Percentiles rank a stretch among this genome's conserved stretches.
These are phyloP conservation scores for Sylvietta virens DNA, from an alignment of 2,113 vertebrate species.

Conservation along the genomic window DNA sequence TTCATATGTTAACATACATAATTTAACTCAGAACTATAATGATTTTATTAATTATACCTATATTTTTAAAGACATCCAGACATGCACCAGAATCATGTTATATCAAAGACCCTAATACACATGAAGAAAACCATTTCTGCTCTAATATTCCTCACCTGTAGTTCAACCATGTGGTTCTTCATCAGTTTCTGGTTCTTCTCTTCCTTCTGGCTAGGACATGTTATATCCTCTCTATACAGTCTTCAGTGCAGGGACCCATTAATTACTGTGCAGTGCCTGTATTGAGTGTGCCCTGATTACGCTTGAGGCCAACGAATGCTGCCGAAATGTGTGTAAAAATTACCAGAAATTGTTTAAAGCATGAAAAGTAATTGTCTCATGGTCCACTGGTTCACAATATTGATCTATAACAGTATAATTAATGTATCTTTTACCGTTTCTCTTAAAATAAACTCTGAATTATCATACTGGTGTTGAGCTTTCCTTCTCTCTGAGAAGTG, in stretches of 20 bases:
- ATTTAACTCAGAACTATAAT: not conserved
- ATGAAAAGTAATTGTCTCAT: not conserved
- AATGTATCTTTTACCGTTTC: not conserved
- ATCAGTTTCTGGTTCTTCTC: not conserved
- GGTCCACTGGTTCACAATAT: not conserved
- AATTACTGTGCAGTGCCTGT: not conserved
- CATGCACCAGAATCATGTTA: not conserved
- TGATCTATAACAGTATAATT: not conserved
- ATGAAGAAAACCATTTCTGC: not conserved
- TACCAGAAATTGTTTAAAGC: not conserved
- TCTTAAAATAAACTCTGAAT: not conserved
- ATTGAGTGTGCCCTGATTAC: not conserved
- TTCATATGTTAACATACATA: not conserved
- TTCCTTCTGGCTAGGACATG: not conserved
- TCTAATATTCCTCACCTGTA: not conserved
- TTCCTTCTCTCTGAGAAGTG: not conserved
- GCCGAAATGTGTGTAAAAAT: not conserved
- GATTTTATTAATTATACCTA: not conserved
- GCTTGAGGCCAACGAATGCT: not conserved
- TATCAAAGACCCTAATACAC: not conserved
- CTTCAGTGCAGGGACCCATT: not conserved
- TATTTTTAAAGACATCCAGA: not conserved
- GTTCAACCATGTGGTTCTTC: not conserved
- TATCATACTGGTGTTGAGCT: not conserved
- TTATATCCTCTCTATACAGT: accelerated